A percentile compares a stretch with the other conserved stretches of the same genome.
Conservation (phyloP, 2,797 vertebrate species). For the Danionella dracula region DNA sequence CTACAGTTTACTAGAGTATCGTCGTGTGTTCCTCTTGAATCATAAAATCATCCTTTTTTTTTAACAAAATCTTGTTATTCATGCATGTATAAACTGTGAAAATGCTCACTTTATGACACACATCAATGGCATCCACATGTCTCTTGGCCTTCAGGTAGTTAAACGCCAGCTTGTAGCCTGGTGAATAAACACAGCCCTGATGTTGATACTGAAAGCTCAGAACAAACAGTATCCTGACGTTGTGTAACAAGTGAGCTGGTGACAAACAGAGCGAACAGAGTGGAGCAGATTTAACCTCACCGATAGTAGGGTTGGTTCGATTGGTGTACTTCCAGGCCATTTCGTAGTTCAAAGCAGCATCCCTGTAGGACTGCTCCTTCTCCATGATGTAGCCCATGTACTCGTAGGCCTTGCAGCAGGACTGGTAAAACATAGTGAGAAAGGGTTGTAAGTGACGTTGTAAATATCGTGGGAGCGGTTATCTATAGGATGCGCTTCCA, state of each 20-base stretch:
- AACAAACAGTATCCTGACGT: too few species aligned
- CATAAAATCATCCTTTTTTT: too few species aligned
- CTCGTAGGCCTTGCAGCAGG: slow-evolving; percentile 96
- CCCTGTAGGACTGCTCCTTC: slow-evolving; percentile 91
- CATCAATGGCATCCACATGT: slow-evolving; percentile 87
- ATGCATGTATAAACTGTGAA: too few species aligned
- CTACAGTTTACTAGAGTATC: too few species aligned
- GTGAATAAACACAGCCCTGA: slow-evolving; percentile 41
- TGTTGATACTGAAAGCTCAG: too few species aligned
- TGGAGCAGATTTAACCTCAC: slow-evolving; percentile 56
- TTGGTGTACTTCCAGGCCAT: slow-evolving; percentile 95
- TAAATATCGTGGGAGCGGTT: too few species aligned
- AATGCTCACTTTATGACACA: slow-evolving; percentile 89
- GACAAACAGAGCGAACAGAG: slow-evolving; percentile 7
- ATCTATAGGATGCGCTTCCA: too few species aligned
- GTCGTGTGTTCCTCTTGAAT: too few species aligned
- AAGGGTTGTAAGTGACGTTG: too few species aligned
- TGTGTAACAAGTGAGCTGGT: neutral
- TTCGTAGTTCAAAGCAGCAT: slow-evolving; percentile 91
- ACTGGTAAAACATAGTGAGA: slow-evolving; percentile 62
- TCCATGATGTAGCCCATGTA: slow-evolving; percentile 98
- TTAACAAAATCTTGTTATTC: too few species aligned
- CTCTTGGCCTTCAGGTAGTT: slow-evolving; percentile 97
- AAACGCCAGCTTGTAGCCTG: slow-evolving; percentile 97
- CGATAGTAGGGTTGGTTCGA: slow-evolving; percentile 85